These are phyloP conservation scores for Rissa tridactyla DNA, from an alignment of 2,113 vertebrate species.

Conservation along the genomic window DNA sequence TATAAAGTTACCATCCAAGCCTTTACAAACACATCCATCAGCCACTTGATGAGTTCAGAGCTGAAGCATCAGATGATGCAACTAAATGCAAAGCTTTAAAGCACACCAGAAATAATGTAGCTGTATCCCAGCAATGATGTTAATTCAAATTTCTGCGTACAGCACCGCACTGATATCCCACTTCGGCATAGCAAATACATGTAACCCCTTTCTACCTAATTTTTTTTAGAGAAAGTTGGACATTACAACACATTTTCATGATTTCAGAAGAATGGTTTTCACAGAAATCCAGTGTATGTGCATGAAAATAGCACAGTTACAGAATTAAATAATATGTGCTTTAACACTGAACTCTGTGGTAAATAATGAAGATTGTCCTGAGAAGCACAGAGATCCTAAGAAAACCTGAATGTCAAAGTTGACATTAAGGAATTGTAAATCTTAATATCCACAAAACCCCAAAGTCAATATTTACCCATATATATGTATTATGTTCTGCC, in stretches of 20 bases:
- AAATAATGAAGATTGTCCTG: neutral
- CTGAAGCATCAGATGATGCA: neutral
- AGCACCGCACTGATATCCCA: neutral
- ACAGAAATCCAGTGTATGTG: neutral
- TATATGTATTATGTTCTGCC: neutral
- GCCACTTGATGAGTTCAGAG: conserved; percentile 3
- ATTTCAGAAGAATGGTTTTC: neutral
- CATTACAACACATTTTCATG: neutral
- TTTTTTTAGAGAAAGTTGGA: neutral
- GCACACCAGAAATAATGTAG: neutral
- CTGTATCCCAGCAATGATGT: neutral
- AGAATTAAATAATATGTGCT: neutral
- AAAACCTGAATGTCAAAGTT: neutral
- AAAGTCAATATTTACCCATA: neutral
- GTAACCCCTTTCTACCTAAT: neutral
- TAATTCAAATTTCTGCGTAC: neutral
- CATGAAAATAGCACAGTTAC: neutral
- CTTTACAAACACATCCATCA: conserved; percentile 61
- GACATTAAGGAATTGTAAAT: neutral
- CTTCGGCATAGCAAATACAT: neutral
- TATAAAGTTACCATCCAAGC: conserved; percentile 52
- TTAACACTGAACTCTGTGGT: neutral
- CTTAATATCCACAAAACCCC: neutral
- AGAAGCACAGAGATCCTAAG: neutral
- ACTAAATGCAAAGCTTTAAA: conserved; percentile 13